Base-by-base conservation (phyloP, 2,797 vertebrate genomes). In the Rousettus madagascariensis region DNA sequence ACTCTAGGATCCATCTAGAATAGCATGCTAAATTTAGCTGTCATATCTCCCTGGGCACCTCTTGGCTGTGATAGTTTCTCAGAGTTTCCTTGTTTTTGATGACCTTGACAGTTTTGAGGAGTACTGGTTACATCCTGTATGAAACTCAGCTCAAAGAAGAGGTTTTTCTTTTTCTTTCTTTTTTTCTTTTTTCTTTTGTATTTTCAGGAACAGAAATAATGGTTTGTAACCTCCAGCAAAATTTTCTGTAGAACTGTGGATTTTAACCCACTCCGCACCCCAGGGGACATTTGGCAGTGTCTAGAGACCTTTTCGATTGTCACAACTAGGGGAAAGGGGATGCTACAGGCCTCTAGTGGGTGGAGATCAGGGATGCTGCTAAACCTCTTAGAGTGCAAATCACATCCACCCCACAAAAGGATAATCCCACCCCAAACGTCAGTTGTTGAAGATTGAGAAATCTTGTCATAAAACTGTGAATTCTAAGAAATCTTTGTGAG, bases 121-220 rank as follows among this genome's bases (percentile, higher is more conserved):
- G 6, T 30, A 53, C n/a, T 28, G 38, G 17, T 41, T 55, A 49
- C 5, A 28, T 78, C 28, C 26, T 79, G 4, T 72, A 24, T 95
- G 24, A 36, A 69, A 57, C 41, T 65, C 30, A 90, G 55, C 51
- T 33, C 20, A 30, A 55, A 75, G 51, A 49, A 43, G 83, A 59
- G 8, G 0, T 41, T 75, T 43, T 55, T 22, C 22, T 22, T 55
- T 4, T 55, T 22, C 13, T 8, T 3, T 7, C 17, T 55, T 55
- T 8, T 55, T 22, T 20, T 2, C 20, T 55, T 7, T 46, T 22
- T 22, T 7, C 22, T 55, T 20, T 77, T 43, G 1, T 46, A 26
- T n/a, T 68, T 71, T 79, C 86, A 43, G 57, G 74, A 53, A 63
- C 68, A 88, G 43, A 57, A 92, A 51, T 86, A 38, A 1, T 66